These are phyloP conservation scores for Allophyes oxyacanthae DNA, from an alignment of 2,888 invertebrate species.

Conservation along the genomic window DNA sequence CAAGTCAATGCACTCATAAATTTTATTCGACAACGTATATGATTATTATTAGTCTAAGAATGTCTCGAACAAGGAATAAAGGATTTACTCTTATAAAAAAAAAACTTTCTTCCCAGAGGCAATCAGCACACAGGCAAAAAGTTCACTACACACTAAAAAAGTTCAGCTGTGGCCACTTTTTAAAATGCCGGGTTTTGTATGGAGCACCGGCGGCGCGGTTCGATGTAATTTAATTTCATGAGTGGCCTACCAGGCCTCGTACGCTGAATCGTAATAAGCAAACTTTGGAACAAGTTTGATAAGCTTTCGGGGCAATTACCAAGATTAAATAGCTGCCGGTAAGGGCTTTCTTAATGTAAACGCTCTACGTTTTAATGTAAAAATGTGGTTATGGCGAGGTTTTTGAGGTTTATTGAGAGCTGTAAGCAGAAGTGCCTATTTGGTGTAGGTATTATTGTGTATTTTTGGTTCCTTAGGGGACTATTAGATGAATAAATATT, in stretches of 20 bases:
- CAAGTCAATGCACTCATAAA: too few species aligned
- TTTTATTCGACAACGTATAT: too few species aligned
- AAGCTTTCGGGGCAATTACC: constrained; percentile 78
- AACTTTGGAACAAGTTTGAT: constrained; percentile 80
- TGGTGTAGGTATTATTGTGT: neutral
- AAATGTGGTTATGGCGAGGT: constrained; percentile 35
- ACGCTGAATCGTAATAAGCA: constrained; percentile 78
- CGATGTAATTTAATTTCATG: constrained; percentile 83
- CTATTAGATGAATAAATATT: neutral
- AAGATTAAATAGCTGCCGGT: constrained; percentile 70
- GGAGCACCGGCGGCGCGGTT: constrained; percentile 64
- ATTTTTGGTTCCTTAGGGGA: neutral
- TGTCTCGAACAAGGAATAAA: too few species aligned
- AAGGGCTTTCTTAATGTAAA: constrained; percentile 59
- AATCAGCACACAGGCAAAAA: constrained; percentile 36
- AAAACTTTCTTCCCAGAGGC: constrained; percentile 32
- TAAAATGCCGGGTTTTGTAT: constrained; percentile 73
- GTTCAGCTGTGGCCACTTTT: constrained; percentile 61
- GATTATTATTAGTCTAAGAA: too few species aligned
- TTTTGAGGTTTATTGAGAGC: constrained; percentile 41
- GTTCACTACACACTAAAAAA: constrained; percentile 14
- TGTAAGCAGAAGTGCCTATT: constrained; percentile 6
- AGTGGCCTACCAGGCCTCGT: constrained; percentile 74
- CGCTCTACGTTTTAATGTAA: constrained; percentile 50
- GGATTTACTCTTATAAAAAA: neutral